Base-by-base conservation (phyloP, 2,888 invertebrate genomes). In the Hirudinaria manillensis region DNA sequence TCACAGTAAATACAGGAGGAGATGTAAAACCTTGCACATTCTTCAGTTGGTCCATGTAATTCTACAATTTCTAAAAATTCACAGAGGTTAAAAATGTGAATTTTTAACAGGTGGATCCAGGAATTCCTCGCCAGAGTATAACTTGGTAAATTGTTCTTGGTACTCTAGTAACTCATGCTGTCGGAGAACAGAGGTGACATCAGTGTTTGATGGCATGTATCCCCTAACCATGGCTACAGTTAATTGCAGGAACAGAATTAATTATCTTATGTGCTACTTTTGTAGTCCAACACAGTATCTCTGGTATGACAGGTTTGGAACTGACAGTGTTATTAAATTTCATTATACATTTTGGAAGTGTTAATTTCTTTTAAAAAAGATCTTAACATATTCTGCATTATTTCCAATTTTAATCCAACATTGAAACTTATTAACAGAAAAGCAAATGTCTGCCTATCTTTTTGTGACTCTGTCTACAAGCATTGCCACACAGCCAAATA, bases 191-290 rank as follows among this genome's bases (percentile, higher is more conserved):
- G 85, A 86, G 78, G 78, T 77, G n/a, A 85, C 84, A 0, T 84
- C 85, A 4, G 85, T 85, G 2, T 85, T 85, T 76, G 82, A 77
- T 16, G 81, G 81, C 61, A 84, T 85, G 84, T 81, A 81, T 55
- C 83, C 84, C 0, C 78, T 86, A 51, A 81, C 82, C 72, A 80
- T 79, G 21, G 84, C 84, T n/a, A 78, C 81, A 19, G 78, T 78
- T 66, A 79, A 81, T 29, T 86, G 85, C 79, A 78, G 79, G 36
- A 83, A 85, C 77, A 80, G 80, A 75, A 80, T 86, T 77, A 85
- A 85, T 79, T 86, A 85, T 77, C 79, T 86, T 77, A 85, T 85
- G 85, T 86, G 85, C 76, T 86, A 81, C 78, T 86, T 86, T 79
- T 86, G 85, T 77, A 84, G 83, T 75, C 85, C 85, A 2, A 81